phyloP scores from a whole-genome alignment of 2,888 invertebrate genomes.

The Nephrotoma guestfalica region DNA sequence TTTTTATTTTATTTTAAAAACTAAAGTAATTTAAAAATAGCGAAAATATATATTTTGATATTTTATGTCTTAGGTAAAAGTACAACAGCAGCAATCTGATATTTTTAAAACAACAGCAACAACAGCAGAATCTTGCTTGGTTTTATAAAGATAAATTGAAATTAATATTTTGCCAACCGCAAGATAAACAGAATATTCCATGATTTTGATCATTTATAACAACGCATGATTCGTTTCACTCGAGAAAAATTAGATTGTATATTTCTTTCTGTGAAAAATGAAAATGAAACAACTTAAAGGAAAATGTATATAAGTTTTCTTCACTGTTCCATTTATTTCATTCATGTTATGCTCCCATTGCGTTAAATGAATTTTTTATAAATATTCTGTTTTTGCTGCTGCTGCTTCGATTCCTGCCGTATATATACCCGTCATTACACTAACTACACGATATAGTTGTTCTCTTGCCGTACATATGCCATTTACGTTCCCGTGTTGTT shows the following conservation, averaged over 20 bases:
- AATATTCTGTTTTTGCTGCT: background rate
- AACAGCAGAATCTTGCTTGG: background rate
- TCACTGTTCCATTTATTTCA: background rate
- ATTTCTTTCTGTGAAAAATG: background rate
- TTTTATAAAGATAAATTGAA: background rate
- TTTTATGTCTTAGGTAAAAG: background rate
- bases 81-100: background rate
- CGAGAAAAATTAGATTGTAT: background rate
- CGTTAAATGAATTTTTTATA: background rate
- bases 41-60: background rate
- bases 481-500: background rate
- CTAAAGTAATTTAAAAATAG: background rate
- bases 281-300: background rate
- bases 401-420: background rate
- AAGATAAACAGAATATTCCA: background rate
- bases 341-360: background rate
- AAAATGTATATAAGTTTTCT: background rate
- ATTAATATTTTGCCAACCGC: background rate
- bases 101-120: background rate
- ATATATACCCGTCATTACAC: background rate
- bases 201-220: background rate
- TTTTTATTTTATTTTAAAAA: background rate
- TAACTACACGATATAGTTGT: background rate
- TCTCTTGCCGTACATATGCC: background rate
- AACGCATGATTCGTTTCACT: background rate